Percentiles rank a stretch among this genome's conserved stretches.
These are phyloP conservation scores for Cotesia congregata DNA, from an alignment of 2,888 invertebrate species.

Conservation along the genomic window DNA sequence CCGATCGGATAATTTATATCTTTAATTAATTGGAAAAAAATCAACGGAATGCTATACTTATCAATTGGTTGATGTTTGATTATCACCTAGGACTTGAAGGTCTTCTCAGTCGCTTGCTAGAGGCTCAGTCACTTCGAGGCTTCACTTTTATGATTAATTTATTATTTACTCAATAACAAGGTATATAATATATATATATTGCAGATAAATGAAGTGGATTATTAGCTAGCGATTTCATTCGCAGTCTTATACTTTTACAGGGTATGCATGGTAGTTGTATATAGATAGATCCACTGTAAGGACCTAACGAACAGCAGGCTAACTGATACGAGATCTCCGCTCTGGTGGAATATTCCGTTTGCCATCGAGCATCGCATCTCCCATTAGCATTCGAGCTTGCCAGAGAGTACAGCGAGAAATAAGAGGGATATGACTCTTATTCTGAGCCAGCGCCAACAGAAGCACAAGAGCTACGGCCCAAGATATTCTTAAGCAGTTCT, in stretches of 20 bases:
- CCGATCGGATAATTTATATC: background rate
- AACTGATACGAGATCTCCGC: constrained; percentile 63
- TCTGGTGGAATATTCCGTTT: constrained; percentile 62
- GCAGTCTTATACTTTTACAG: background rate
- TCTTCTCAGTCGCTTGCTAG: no score
- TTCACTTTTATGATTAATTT: no score
- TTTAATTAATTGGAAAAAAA: background rate
- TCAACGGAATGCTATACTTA: background rate
- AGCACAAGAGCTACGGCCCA: background rate
- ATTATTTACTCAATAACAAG: no score
- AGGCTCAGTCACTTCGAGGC: no score
- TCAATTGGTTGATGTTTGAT: background rate
- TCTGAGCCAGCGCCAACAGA: constrained; percentile 7
- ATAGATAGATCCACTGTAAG: background rate
- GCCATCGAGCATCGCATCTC: constrained; percentile 63
- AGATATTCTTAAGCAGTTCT: background rate
- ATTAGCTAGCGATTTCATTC: background rate
- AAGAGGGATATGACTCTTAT: constrained; percentile 18
- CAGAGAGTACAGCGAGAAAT: constrained; percentile 44
- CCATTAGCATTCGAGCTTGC: constrained; percentile 61
- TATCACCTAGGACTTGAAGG: background rate
- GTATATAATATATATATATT: no score
- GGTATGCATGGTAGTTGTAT: constrained; percentile 11
- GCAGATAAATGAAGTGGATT: no score
- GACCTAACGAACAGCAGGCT: constrained; percentile 60